phyloP scores from a whole-genome alignment of 2,113 vertebrate genomes.

The Pachyramphus minor region DNA sequence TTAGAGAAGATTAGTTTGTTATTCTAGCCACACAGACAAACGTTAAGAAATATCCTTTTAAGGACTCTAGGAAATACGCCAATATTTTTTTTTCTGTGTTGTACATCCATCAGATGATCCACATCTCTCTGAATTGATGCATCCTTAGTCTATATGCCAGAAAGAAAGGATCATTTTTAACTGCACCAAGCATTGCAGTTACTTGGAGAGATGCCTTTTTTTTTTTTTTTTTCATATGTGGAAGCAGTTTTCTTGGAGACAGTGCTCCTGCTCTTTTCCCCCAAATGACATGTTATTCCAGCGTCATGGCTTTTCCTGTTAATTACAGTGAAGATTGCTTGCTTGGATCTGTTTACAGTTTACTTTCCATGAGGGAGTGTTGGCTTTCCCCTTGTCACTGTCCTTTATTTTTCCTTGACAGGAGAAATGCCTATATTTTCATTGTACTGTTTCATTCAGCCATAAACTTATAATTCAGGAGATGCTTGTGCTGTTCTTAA shows the following conservation, averaged over 20 bases:
- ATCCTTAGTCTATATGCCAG: not conserved
- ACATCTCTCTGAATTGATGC: not conserved
- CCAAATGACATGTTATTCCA: not conserved
- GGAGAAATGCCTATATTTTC: conserved; percentile 34
- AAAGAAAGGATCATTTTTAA: not conserved
- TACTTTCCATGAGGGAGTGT: not conserved
- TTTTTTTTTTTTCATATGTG: not conserved
- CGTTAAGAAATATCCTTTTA: conserved; percentile 60
- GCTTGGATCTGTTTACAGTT: not conserved
- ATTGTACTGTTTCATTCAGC: conserved; percentile 21
- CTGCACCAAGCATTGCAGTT: not conserved
- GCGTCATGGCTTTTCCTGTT: not conserved
- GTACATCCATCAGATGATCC: conserved; percentile 32
- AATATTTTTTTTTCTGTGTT: not conserved
- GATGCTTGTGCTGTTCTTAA: conserved; percentile 44
- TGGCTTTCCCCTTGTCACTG: not conserved
- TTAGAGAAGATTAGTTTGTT: conserved; percentile 27
- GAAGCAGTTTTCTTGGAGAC: not conserved
- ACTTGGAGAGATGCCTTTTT: not conserved
- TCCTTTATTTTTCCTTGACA: not conserved
- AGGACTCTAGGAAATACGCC: conserved; percentile 25
- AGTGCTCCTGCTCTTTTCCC: not conserved
- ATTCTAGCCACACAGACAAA: conserved; percentile 23
- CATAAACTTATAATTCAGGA: conserved; percentile 59
- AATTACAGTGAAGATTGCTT: not conserved